phyloP scores from a whole-genome alignment of 2,888 invertebrate genomes.

The Tubulanus polymorphus region DNA sequence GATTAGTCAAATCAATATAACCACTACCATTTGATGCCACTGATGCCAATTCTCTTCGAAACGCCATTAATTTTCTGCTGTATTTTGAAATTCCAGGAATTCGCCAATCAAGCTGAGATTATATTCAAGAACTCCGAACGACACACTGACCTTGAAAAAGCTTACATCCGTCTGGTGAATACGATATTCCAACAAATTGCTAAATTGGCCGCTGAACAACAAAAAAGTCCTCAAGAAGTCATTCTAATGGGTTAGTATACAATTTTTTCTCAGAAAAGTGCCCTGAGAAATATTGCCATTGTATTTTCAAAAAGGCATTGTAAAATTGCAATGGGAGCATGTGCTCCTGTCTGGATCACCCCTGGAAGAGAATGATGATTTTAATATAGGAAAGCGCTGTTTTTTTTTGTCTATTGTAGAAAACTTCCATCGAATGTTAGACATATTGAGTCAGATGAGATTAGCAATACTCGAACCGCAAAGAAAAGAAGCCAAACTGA shows the following conservation, averaged over 20 bases:
- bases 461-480: constrained; percentile 80
- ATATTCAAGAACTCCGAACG: constrained; percentile 83
- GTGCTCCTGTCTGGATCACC: no score
- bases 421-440: no score
- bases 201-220: constrained; percentile 74
- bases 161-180: constrained; percentile 58
- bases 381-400: no score
- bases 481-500: constrained; percentile 83
- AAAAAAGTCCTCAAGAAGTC: constrained; percentile 88
- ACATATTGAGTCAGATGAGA: constrained; percentile 80
- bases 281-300: no score
- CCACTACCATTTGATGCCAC: no score
- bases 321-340: no score
- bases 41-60: no score
- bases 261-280: no score
- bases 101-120: constrained; percentile 80
- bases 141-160: constrained; percentile 53
- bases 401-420: constrained; percentile 14
- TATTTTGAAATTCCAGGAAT: constrained; percentile 64
- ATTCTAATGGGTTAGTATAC: constrained; percentile 72
- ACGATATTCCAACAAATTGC: constrained; percentile 80
- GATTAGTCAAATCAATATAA: no score
- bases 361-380: constrained; percentile 8
- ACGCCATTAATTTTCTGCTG: no score
- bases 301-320: no score